Evolutionary conservation across 2,113 vertebrate genomes (phyloP).

Genomic region (Syngnathus scovelli): DNA sequence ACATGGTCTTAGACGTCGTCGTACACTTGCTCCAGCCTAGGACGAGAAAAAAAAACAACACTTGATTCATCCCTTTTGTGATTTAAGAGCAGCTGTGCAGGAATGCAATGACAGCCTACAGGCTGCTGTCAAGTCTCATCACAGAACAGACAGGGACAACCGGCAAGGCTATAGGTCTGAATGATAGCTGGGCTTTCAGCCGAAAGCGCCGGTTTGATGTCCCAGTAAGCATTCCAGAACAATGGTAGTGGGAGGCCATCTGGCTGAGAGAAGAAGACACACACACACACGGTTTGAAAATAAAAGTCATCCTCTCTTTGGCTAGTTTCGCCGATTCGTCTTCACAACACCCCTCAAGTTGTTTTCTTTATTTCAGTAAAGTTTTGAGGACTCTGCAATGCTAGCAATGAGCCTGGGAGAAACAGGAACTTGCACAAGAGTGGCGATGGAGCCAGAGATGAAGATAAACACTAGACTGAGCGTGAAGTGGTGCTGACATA

Average conservation of each 20-base stretch:
- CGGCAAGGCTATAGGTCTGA: slow-evolving; percentile 23
- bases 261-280: slow-evolving; percentile 31
- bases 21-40: background rate
- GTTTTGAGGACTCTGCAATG: background rate
- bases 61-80: slow-evolving; percentile 22
- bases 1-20: slow-evolving; percentile 7
- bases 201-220: slow-evolving; percentile 46
- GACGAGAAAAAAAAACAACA: slow-evolving; percentile 4
- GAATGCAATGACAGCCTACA: slow-evolving; percentile 45
- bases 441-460: background rate
- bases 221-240: slow-evolving; percentile 32
- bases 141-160: slow-evolving; percentile 27
- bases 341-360: too few relatives aligned
- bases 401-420: background rate
- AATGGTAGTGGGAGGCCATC: slow-evolving; percentile 23
- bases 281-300: slow-evolving; percentile 29
- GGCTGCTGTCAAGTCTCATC: slow-evolving; percentile 45
- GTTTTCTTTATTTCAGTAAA: background rate
- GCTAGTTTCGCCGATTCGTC: too few relatives aligned
- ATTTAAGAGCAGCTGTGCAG: slow-evolving; percentile 46
- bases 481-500: background rate
- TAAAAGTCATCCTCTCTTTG: background rate
- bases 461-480: background rate
- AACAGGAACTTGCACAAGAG: slow-evolving; percentile 5
- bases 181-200: slow-evolving; percentile 43